These are phyloP conservation scores for Elgonia sp. DNA, from an alignment of 2,888 invertebrate genomes.

Conservation along the genomic window DNA sequence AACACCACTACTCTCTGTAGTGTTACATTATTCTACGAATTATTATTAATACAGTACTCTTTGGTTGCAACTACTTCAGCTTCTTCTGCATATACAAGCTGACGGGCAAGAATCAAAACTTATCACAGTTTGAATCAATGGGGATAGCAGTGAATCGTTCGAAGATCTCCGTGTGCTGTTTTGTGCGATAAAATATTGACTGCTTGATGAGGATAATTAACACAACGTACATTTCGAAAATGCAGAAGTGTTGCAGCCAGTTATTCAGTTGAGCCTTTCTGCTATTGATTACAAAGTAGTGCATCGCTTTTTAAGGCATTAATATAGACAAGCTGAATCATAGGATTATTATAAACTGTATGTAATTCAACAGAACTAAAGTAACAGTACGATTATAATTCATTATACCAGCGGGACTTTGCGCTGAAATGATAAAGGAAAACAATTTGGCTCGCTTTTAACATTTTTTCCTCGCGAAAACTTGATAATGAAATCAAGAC, in stretches of 20 bases:
- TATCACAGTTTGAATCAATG: conserved; percentile 74
- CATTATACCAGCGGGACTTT: neutral
- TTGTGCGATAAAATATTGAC: conserved; percentile 73
- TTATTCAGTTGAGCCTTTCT: conserved; percentile 69
- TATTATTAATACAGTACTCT: conserved; percentile 72
- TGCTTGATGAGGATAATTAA: conserved; percentile 63
- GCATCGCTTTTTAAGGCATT: conserved; percentile 75
- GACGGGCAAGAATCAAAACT: conserved; percentile 74
- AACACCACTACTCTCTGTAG: conserved; percentile 62
- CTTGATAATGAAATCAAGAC: conserved; percentile 19
- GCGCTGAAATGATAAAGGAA: neutral
- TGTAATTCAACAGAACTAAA: conserved; percentile 43
- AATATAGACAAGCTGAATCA: conserved; percentile 74
- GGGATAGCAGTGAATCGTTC: conserved; percentile 47
- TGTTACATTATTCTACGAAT: conserved; percentile 66
- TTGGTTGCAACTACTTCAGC: conserved; percentile 76
- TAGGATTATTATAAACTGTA: conserved; percentile 54
- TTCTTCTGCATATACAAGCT: conserved; percentile 68
- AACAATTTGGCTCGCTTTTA: neutral
- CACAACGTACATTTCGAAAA: conserved; percentile 75
- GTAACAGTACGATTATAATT: conserved; percentile 12
- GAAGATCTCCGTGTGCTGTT: conserved; percentile 53
- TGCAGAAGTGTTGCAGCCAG: conserved; percentile 79
- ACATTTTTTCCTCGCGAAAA: neutral
- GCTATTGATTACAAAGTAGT: conserved; percentile 72